Conservation (phyloP, 2,113 vertebrate genomes). For the Falco punctatus region DNA sequence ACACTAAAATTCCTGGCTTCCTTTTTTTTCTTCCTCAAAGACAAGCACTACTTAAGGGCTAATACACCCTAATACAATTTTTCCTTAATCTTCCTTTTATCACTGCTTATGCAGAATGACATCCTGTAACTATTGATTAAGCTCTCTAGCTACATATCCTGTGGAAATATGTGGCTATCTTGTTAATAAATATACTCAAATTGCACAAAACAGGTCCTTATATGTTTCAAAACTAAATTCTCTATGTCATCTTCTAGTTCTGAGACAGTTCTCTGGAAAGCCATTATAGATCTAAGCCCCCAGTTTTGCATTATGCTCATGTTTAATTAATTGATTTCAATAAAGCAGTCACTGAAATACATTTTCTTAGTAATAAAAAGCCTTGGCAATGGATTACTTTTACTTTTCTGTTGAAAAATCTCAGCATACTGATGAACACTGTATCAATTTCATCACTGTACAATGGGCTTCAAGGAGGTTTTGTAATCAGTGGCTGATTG, state of each 20-base stretch:
- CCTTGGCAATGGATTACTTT: background rate
- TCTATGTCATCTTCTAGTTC: background rate
- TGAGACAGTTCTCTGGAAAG: background rate
- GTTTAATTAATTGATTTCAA: background rate
- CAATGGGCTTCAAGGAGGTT: background rate
- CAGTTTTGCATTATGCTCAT: background rate
- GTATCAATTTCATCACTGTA: background rate
- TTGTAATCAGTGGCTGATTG: background rate
- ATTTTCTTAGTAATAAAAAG: background rate
- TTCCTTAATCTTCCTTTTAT: background rate
- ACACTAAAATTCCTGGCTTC: background rate
- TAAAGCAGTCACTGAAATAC: background rate
- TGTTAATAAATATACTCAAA: background rate
- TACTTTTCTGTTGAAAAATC: background rate
- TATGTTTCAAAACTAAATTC: background rate
- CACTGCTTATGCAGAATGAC: background rate
- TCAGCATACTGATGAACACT: background rate
- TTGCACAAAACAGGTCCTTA: background rate
- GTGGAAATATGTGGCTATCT: background rate
- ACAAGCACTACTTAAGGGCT: background rate
- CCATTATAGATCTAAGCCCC: accelerated
- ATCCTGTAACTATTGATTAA: background rate
- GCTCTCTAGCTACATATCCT: background rate
- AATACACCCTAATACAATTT: background rate
- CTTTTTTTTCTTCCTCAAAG: background rate